phyloP scores from a whole-genome alignment of 2,888 invertebrate species.

The Standfussiana lucernea region DNA sequence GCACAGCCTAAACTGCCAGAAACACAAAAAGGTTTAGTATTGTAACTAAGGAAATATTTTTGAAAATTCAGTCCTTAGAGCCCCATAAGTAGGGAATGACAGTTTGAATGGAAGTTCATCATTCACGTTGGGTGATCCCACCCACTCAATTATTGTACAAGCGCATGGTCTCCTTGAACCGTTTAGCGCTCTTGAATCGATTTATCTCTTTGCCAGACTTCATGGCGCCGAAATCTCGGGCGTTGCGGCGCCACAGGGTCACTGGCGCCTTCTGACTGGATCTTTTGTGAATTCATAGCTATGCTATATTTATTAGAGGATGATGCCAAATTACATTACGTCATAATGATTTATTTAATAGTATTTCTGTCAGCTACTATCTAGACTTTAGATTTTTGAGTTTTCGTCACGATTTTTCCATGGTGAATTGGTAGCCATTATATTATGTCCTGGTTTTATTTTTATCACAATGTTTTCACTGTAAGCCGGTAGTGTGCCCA shows the following conservation, averaged over 20 bases:
- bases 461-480: background rate
- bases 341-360: background rate
- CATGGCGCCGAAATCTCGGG: conserved; percentile 32
- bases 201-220: conserved; percentile 29
- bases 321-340: conserved; percentile 6
- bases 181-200: conserved; percentile 6
- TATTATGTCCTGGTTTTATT: too few relatives aligned
- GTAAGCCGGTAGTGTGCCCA: background rate
- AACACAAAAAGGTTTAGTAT: too few relatives aligned
- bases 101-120: background rate
- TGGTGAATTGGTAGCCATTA: too few relatives aligned
- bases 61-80: background rate
- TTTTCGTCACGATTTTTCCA: too few relatives aligned
- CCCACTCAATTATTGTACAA: background rate
- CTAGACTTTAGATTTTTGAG: too few relatives aligned
- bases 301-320: conserved; percentile 10
- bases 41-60: background rate
- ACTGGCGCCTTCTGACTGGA: background rate
- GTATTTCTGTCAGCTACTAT: background rate
- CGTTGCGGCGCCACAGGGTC: conserved; percentile 15
- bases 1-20: too few relatives aligned
- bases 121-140: background rate
- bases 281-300: background rate
- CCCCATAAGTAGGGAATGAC: background rate
- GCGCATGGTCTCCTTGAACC: background rate